Percentiles rank a stretch among this genome's conserved stretches.
Conservation (phyloP, 2,797 vertebrate species). For the Alca torda region DNA sequence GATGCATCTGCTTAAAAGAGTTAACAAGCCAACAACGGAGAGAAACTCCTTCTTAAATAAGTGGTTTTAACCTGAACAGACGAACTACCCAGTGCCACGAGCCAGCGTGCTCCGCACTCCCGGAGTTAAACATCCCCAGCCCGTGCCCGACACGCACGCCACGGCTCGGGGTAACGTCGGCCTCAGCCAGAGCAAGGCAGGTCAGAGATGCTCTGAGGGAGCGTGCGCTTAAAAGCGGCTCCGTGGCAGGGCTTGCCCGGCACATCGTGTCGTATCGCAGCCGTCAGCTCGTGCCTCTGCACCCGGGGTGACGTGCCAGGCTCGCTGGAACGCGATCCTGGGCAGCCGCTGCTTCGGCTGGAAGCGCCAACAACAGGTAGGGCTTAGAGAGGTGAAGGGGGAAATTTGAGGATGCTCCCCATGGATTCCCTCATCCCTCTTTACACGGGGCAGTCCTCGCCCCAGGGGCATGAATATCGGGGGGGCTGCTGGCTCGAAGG, state of each 20-base stretch:
- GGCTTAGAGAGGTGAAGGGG: background rate
- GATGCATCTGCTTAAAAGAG: background rate
- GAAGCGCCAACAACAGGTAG: background rate
- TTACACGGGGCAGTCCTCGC: too few relatives aligned
- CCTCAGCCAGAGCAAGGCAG: background rate
- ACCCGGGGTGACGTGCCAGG: rapidly evolving
- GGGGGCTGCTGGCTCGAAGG: background rate
- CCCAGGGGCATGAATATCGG: rapidly evolving
- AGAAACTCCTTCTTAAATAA: background rate
- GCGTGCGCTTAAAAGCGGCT: background rate
- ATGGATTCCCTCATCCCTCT: rapidly evolving
- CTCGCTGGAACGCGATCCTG: background rate
- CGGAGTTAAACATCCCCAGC: background rate
- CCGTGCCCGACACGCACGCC: rapidly evolving
- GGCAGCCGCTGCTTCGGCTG: rapidly evolving
- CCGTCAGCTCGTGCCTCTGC: background rate
- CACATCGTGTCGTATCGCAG: rapidly evolving
- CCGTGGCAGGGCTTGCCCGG: background rate
- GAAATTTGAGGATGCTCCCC: background rate
- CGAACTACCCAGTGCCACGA: background rate
- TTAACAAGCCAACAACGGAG: background rate
- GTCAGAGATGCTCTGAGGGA: background rate
- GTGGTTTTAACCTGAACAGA: background rate
- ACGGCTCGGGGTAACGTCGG: background rate
- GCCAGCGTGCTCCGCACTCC: rapidly evolving